Percentiles rank a stretch among this genome's conserved stretches.
Conservation (phyloP, 2,113 vertebrate species). For the Holacanthus passer region DNA sequence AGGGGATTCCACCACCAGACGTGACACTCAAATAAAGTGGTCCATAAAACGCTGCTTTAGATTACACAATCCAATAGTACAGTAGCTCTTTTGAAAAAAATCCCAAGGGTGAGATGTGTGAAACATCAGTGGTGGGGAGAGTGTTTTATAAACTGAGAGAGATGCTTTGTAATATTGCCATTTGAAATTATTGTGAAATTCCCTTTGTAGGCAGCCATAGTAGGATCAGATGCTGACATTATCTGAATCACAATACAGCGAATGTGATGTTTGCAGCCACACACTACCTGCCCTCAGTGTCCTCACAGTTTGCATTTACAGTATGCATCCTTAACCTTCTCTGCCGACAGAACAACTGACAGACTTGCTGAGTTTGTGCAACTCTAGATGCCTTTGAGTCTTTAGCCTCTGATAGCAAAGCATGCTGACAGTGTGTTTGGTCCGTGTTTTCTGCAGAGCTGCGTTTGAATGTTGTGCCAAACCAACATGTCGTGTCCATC, state of each 20-base stretch:
- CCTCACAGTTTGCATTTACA: neutral
- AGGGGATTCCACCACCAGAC: slow-evolving; percentile 25
- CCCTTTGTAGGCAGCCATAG: neutral
- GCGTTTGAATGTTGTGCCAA: slow-evolving; percentile 29
- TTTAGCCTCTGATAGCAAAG: slow-evolving; percentile 1
- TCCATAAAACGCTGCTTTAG: slow-evolving; percentile 35
- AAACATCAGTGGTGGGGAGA: slow-evolving; percentile 30
- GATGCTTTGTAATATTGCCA: slow-evolving; percentile 39
- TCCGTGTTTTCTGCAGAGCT: slow-evolving; percentile 33
- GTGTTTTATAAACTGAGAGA: slow-evolving; percentile 21
- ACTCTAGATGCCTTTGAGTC: slow-evolving; percentile 26
- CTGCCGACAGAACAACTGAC: slow-evolving; percentile 5
- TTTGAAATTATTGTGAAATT: slow-evolving; percentile 34
- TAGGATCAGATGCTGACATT: slow-evolving; percentile 19
- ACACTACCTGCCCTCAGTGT: neutral
- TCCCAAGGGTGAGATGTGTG: slow-evolving; percentile 22
- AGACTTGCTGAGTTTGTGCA: slow-evolving; percentile 47
- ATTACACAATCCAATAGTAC: slow-evolving; percentile 23
- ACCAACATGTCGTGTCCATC: neutral
- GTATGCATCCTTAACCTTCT: neutral
- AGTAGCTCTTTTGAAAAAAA: slow-evolving; percentile 34
- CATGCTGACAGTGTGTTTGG: slow-evolving; percentile 24
- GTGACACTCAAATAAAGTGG: slow-evolving; percentile 22
- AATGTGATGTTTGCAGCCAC: neutral
- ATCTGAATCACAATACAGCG: neutral